A percentile compares a stretch with the other conserved stretches of the same genome.
These are phyloP conservation scores for Rhipidura dahli DNA, from an alignment of 2,113 vertebrate genomes.

Conservation along the genomic window DNA sequence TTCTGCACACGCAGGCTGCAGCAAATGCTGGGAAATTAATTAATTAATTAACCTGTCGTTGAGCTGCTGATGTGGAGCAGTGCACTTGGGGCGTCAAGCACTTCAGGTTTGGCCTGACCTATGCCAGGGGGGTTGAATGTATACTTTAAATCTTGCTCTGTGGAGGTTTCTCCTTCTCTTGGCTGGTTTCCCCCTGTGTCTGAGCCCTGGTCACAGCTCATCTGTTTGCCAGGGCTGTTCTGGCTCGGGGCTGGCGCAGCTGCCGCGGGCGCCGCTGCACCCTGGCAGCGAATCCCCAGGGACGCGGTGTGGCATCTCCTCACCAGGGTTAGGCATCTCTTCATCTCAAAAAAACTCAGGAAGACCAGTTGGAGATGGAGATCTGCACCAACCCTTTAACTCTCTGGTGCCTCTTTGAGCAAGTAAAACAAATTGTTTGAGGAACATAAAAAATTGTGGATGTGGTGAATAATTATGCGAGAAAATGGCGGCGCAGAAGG, in stretches of 20 bases:
- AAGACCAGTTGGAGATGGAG: not conserved
- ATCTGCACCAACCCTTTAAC: not conserved
- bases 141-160: not conserved
- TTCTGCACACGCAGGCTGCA: not conserved
- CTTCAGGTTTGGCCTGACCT: not conserved
- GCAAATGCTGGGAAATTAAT: not conserved
- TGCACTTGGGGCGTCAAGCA: rapidly evolving
- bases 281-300: not conserved
- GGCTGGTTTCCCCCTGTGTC: not conserved
- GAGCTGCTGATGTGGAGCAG: not conserved
- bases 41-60: not conserved
- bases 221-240: not conserved
- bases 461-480: rapidly evolving
- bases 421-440: not conserved
- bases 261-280: not conserved
- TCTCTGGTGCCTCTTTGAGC: not conserved
- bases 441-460: not conserved
- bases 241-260: slow-evolving; percentile 1
- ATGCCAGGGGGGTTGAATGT: rapidly evolving
- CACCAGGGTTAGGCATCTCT: not conserved
- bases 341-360: not conserved
- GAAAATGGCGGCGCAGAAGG: not conserved
- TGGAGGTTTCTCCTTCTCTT: not conserved
- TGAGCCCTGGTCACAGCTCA: not conserved
- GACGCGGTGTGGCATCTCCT: not conserved